Percentiles rank a stretch among this genome's conserved stretches.
phyloP scores from a whole-genome alignment of 2,797 vertebrate genomes.

The Paguma larvata region DNA sequence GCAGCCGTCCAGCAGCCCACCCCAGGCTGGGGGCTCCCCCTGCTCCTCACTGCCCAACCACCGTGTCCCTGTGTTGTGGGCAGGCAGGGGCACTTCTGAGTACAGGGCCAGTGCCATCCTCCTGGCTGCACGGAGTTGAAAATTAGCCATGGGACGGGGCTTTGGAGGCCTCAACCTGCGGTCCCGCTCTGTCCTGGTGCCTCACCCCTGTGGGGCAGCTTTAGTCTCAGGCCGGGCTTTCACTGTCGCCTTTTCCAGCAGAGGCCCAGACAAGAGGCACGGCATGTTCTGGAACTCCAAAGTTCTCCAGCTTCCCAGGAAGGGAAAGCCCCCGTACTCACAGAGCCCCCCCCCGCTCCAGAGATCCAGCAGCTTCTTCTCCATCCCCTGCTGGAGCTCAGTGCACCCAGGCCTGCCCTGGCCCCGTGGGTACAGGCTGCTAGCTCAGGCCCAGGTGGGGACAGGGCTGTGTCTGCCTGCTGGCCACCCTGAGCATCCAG shows the following conservation, averaged over 20 bases:
- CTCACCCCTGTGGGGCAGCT: neutral
- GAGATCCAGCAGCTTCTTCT: neutral
- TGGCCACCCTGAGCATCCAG: neutral
- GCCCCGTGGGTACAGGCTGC: neutral
- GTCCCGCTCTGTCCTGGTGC: neutral
- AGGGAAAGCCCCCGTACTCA: neutral
- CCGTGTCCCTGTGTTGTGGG: neutral
- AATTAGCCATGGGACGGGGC: neutral
- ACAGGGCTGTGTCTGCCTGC: neutral
- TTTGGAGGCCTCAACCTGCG: neutral
- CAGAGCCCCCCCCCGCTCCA: neutral
- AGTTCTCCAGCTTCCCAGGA: neutral
- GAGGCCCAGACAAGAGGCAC: neutral
- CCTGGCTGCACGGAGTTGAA: neutral
- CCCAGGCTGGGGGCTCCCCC: neutral
- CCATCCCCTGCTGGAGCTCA: too few relatives aligned
- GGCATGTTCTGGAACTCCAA: neutral
- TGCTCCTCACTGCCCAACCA: neutral
- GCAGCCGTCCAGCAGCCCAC: neutral
- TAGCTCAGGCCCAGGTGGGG: neutral
- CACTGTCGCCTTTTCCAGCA: neutral
- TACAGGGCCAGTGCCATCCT: rapidly evolving
- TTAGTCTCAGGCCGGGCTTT: neutral
- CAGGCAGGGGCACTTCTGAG: neutral
- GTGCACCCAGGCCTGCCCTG: neutral